Base-by-base conservation (phyloP, 1,140 invertebrate genomes). In the Hycleus phaleratus region DNA sequence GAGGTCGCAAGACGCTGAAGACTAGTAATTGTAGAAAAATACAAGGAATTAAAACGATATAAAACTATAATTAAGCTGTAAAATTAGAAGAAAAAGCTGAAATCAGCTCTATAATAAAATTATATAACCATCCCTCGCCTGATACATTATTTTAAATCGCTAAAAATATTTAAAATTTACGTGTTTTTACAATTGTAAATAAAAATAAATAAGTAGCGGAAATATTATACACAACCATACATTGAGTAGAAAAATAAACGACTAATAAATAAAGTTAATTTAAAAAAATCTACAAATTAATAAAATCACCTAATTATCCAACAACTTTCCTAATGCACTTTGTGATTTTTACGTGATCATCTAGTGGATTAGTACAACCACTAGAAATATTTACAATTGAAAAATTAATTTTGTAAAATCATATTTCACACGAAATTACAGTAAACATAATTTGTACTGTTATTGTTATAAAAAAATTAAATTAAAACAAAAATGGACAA, bases 301-400 rank as follows among this genome's bases (percentile, higher is more conserved):
- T 42, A 4, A 42, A 8, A 42, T 42, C 10, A 7, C 3, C 40
- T 7, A 42, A 42, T 6, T 11, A 10, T 49, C 55, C 46, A 50
- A 48, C 26, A 49, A 58, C 50, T 51, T 51, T 49, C 25, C 57
- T 59, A 59, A 59, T 54, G 50, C 57, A 59, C 50, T 59, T 59
- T 48, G 50, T 54, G 52, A 46, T 55, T 46, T 55, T 11, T 55
- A 39, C 45, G 45, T 53, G 32, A 47, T n/a, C 10, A 32, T 32
- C 32, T 32, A 32, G 32, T 32, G 32, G 9, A 11, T 42, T 42
- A 42, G 1, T 42, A 11, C 9, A 10, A 42, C 9, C 40, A 10
- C 40, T 42, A 42, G 11, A n/a, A 42, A 10, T n/a, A 42, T 42
- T 42, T 42, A 42, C 9, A 42, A 42, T n/a, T 39, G 10, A n/a